Conservation (phyloP, 30 jellyfish, hydroid and myxozoan species). For the Rhopilema esculentum region DNA sequence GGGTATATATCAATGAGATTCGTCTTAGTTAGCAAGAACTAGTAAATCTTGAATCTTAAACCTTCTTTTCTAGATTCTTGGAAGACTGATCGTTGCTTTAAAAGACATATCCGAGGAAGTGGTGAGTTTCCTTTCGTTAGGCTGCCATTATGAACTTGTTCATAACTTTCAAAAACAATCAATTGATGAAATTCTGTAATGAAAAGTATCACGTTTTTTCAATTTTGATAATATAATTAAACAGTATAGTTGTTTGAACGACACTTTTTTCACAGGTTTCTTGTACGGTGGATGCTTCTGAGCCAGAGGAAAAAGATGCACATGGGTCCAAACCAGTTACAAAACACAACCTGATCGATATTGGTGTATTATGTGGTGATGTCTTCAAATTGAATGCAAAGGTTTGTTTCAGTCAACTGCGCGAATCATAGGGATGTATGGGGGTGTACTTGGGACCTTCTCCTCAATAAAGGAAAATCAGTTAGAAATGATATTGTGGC, state of each 20-base stretch:
- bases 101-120: not conserved
- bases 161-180: no score
- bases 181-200: no score
- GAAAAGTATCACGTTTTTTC: no score
- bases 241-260: no score
- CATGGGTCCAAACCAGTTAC: not conserved
- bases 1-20: no score
- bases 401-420: slow-evolving; percentile 10
- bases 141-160: no score
- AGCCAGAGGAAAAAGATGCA: slow-evolving; percentile 29
- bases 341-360: slow-evolving; percentile 9
- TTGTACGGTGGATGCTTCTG: not conserved
- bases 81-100: slow-evolving; percentile 38
- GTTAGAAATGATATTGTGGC: no score
- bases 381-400: slow-evolving; percentile 19
- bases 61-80: slow-evolving; percentile 31
- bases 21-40: no score
- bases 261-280: not conserved
- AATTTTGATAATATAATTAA: no score
- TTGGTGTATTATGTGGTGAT: slow-evolving; percentile 56
- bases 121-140: slow-evolving; percentile 44
- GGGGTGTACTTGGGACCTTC: not conserved
- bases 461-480: no score
- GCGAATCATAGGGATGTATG: no score
- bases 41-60: no score